Base-by-base conservation (phyloP, 2,888 invertebrate species). In the Drosophila mimica region DNA sequence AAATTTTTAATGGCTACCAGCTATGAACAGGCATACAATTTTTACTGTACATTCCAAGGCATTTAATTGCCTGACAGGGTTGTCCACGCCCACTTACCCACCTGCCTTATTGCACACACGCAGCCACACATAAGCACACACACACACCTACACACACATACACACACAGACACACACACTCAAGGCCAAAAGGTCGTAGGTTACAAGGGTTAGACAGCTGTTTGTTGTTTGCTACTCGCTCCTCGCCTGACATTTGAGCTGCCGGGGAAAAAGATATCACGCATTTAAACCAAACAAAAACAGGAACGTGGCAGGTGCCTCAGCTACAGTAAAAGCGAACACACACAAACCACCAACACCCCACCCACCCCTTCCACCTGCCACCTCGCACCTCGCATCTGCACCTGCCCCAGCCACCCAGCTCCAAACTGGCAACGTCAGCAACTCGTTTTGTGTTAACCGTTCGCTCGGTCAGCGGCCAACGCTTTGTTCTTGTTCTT, bases 131-230 rank as follows among this genome's bases (percentile, higher is more conserved):
- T 46, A 46, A 46, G 46, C 36, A 52, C 7, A 46, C 6, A 43
- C 13, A 13, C 38, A 57, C 48, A 40, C 38, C n/a, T n/a, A 17
- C 9, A n/a, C 8, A 15, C 8, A 15, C 17, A 4, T 9, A 5
- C 43, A 31, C 11, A 57, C 31, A 43, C 25, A 31, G 5, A 57
- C 6, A 20, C 30, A 11, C 20, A 17, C 15, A 31, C 3, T 31
- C 31, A 11, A 48, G 70, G 70, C 34, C 20, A 51, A 80, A 79
- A 79, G 79, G 81, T 79, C 81, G 74, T 51, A 59, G 77, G 81
- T 70, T 75, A 78, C 70, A 81, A 81, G 79, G 79, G 74, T 78
- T 79, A 76, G 80, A 69, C 70, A 73, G 52, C 69, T 46, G 38
- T 65, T 54, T 59, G 58, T 65, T 59, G 52, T 38, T 33, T 33